Evolutionary conservation across 2,113 vertebrate species (phyloP).

Genomic region (Marmota flaviventris): DNA sequence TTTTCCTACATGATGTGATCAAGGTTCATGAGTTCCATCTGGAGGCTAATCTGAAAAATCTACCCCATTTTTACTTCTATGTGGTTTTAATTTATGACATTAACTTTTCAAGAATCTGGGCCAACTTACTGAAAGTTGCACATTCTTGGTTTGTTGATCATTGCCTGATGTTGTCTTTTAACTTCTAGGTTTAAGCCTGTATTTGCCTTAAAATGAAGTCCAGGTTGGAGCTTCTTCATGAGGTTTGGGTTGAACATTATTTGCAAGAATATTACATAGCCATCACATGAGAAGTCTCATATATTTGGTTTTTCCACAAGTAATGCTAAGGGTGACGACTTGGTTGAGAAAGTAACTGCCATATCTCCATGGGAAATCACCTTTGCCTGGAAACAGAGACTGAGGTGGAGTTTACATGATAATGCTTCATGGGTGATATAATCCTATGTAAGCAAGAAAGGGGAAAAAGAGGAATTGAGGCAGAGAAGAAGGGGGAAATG

Average conservation of each 20-base stretch:
- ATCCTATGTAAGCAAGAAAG: neutral
- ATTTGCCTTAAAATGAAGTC: constrained; percentile 26
- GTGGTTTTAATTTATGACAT: neutral
- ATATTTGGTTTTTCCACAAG: neutral
- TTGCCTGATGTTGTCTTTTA: neutral
- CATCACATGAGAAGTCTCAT: neutral
- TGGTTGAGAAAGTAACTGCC: neutral
- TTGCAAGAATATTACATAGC: neutral
- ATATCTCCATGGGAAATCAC: neutral
- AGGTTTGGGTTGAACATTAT: neutral
- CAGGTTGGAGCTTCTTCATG: neutral
- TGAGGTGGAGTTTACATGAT: neutral
- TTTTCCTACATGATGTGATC: neutral
- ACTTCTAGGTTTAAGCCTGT: neutral
- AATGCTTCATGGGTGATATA: neutral
- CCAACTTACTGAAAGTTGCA: neutral
- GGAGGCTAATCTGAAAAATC: constrained; percentile 17
- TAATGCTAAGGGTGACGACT: neutral
- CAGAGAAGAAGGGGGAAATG: neutral
- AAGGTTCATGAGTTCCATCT: neutral
- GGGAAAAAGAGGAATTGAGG: neutral
- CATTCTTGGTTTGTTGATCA: neutral
- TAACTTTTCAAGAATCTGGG: neutral
- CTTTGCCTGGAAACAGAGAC: neutral
- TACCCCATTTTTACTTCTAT: neutral